Conservation (phyloP, 2,113 vertebrate genomes). For the Ranitomeya imitator region DNA sequence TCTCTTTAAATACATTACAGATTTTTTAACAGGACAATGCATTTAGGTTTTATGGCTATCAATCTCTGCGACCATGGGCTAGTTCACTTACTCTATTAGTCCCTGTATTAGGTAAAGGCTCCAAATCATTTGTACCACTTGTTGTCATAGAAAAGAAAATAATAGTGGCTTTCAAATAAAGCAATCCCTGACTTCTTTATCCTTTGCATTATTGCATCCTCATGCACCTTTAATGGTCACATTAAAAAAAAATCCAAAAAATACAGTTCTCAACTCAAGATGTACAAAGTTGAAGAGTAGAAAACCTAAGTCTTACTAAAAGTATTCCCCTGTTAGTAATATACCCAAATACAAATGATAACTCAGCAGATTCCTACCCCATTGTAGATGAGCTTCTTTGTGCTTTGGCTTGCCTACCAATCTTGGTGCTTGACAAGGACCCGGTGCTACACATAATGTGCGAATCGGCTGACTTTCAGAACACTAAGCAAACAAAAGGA, state of each 20-base stretch:
- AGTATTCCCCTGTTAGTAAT: neutral
- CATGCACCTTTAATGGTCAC: neutral
- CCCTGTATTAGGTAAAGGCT: neutral
- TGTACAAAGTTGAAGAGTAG: neutral
- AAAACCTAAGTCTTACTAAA: no score
- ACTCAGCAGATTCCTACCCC: slow-evolving; percentile 78
- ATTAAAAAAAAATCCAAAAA: no score
- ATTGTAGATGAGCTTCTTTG: slow-evolving; percentile 91
- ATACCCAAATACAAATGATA: neutral
- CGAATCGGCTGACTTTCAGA: slow-evolving; percentile 86
- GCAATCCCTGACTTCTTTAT: neutral
- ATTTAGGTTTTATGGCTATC: no score
- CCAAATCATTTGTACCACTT: neutral
- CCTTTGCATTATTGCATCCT: neutral
- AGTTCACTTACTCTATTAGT: neutral
- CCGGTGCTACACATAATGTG: slow-evolving; percentile 88
- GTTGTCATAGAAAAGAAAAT: neutral
- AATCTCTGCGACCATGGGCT: neutral
- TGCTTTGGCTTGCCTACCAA: slow-evolving; percentile 91
- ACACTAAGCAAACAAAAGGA: slow-evolving; percentile 70
- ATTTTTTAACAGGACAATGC: no score
- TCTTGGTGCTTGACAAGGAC: slow-evolving; percentile 83
- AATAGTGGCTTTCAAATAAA: neutral
- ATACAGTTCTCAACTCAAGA: neutral
- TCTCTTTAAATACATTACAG: no score